Evolutionary conservation across 2,888 invertebrate genomes (phyloP).

Genomic region (Lepidochrysops patricia): DNA sequence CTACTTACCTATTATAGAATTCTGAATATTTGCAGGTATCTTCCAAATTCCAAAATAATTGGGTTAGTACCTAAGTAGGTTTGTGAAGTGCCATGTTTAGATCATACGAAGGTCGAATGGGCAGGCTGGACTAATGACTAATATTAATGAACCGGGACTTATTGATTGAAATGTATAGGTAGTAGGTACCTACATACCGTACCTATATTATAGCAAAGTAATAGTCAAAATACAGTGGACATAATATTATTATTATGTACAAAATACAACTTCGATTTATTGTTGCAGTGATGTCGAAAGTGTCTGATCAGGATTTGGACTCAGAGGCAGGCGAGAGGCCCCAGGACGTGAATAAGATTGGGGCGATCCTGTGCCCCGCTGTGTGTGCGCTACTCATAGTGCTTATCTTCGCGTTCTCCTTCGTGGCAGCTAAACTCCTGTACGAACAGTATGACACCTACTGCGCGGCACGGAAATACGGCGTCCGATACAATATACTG

Average conservation of each 20-base stretch:
- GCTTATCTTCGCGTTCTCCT: slow-evolving; percentile 41
- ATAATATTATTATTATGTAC: not conserved
- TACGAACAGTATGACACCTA: slow-evolving; percentile 52
- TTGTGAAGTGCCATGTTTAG: no score
- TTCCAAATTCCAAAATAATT: no score
- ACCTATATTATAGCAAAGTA: no score
- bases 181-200: no score
- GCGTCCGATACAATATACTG: slow-evolving; percentile 38
- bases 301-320: slow-evolving; percentile 36
- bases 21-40: no score
- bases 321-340: slow-evolving; percentile 42
- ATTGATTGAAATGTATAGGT: no score
- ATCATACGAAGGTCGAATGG: no score
- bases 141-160: no score
- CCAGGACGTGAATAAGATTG: slow-evolving; percentile 37
- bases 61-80: no score
- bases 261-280: no score
- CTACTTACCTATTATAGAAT: no score
- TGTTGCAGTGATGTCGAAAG: slow-evolving; percentile 47
- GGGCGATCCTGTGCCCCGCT: slow-evolving; percentile 53
- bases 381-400: slow-evolving; percentile 51
- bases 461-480: slow-evolving; percentile 39
- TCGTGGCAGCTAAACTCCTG: slow-evolving; percentile 44
- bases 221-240: not conserved
- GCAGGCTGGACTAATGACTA: no score